phyloP scores from a whole-genome alignment of 2,888 invertebrate genomes.

The Minunthozetes semirufus region DNA sequence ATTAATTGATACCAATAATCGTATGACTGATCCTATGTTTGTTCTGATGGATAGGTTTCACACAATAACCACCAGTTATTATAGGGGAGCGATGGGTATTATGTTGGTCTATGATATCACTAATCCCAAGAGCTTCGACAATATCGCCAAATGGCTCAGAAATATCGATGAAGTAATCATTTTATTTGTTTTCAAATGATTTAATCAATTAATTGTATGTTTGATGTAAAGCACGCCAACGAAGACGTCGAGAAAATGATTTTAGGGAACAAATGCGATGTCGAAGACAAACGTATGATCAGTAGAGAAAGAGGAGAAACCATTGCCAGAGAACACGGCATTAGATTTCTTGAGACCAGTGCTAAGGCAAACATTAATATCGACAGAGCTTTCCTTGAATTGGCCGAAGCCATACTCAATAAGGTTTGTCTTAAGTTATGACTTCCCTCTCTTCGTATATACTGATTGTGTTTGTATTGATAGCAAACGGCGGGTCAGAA shows the following conservation, averaged over 20 bases:
- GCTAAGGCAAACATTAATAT: conserved; percentile 96
- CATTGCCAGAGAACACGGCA: conserved; percentile 88
- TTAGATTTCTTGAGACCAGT: conserved; percentile 95
- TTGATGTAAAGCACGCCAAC: conserved; percentile 71
- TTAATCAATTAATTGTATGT: background rate
- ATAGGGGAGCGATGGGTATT: conserved; percentile 92
- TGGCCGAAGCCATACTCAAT: conserved; percentile 88
- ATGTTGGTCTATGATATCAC: conserved; percentile 84
- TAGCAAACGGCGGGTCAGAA: conserved; percentile 43
- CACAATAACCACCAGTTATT: conserved; percentile 96
- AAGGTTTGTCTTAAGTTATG: conserved; percentile 52
- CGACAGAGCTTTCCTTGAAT: conserved; percentile 86
- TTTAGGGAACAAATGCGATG: conserved; percentile 95
- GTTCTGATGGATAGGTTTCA: conserved; percentile 63
- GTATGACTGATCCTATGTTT: conserved; percentile 40
- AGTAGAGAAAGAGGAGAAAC: conserved; percentile 86
- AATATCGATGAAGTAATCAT: conserved; percentile 73
- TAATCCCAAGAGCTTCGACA: conserved; percentile 79
- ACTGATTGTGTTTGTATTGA: background rate
- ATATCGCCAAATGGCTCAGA: conserved; percentile 79
- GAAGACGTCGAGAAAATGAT: conserved; percentile 99
- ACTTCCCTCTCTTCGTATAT: background rate
- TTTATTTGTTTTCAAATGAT: conserved; percentile 45
- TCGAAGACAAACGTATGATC: conserved; percentile 88
- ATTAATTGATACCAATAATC: background rate